phyloP scores from a whole-genome alignment of 2,888 invertebrate species.

The Sinodicranocentrus sp. region DNA sequence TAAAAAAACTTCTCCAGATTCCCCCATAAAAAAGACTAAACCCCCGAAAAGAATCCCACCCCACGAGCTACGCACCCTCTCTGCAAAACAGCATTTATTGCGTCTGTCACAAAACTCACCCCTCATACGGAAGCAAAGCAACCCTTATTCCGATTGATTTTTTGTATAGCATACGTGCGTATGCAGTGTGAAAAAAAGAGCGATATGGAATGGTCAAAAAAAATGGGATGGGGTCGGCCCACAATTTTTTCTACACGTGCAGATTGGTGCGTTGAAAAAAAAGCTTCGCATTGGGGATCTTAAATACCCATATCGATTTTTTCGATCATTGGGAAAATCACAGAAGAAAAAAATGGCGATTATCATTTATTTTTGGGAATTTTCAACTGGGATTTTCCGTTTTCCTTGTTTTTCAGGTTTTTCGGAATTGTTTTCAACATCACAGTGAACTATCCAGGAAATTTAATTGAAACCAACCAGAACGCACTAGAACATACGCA shows the following conservation, averaged over 20 bases:
- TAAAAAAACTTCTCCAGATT: too few species aligned
- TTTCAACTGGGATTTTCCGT: background rate
- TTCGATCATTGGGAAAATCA: background rate
- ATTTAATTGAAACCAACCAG: background rate
- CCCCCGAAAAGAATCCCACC: background rate
- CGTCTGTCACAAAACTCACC: background rate
- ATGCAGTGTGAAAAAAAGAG: background rate
- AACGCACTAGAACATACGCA: too few species aligned
- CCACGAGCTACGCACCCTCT: background rate
- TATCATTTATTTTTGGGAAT: background rate
- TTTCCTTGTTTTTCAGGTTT: background rate
- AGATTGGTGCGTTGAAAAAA: conserved; percentile 52
- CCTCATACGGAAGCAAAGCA: background rate
- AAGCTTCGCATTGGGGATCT: background rate
- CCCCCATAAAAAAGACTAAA: too few species aligned
- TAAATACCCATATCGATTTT: background rate
- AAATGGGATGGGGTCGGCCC: conserved; percentile 17
- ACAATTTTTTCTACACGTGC: conserved; percentile 44
- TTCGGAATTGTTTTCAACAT: background rate
- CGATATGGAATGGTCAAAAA: background rate
- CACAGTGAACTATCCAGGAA: background rate
- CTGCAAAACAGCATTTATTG: background rate
- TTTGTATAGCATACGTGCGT: too few species aligned
- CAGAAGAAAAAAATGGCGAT: background rate
- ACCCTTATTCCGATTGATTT: too few species aligned